phyloP scores from a whole-genome alignment of 2,113 vertebrate species.

The Cyphomyrus plagiostoma region DNA sequence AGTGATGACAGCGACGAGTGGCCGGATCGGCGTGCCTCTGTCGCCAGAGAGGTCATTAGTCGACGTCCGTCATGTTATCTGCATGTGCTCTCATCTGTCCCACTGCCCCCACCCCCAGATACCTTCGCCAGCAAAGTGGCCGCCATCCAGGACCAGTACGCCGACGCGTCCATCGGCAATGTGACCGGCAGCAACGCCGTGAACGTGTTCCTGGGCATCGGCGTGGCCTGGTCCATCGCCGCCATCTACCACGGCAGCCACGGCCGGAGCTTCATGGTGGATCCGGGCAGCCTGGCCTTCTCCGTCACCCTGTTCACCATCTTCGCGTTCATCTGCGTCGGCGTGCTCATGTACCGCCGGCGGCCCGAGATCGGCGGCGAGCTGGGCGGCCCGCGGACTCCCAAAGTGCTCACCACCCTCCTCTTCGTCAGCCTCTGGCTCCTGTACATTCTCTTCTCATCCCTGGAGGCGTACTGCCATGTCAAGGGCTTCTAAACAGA shows the following conservation, averaged over 20 bases:
- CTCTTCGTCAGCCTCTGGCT: constrained; percentile 95
- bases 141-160: constrained; percentile 94
- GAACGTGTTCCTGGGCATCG: constrained; percentile 97
- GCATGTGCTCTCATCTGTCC: constrained; percentile 27
- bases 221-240: constrained; percentile 98
- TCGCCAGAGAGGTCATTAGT: not conserved
- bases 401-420: constrained; percentile 84
- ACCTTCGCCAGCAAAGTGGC: constrained; percentile 98
- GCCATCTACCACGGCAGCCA: constrained; percentile 87
- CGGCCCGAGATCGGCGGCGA: constrained; percentile 94
- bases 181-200: constrained; percentile 97
- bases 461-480: constrained; percentile 99
- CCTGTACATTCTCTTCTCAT: constrained; percentile 98
- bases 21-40: not conserved
- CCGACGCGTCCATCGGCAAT: constrained; percentile 93
- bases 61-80: not conserved
- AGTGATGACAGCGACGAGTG: not conserved
- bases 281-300: constrained; percentile 90
- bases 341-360: constrained; percentile 87
- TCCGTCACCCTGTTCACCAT: constrained; percentile 99
- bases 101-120: constrained; percentile 59
- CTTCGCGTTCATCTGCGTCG: constrained; percentile 94
- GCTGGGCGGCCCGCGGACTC: constrained; percentile 96
- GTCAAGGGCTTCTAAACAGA: constrained; percentile 88
- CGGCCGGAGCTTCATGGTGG: constrained; percentile 75